Percentiles rank a stretch among this genome's conserved stretches.
These are phyloP conservation scores for Heteromormyrus szaboi DNA, from an alignment of 2,797 vertebrate genomes.

Conservation along the genomic window DNA sequence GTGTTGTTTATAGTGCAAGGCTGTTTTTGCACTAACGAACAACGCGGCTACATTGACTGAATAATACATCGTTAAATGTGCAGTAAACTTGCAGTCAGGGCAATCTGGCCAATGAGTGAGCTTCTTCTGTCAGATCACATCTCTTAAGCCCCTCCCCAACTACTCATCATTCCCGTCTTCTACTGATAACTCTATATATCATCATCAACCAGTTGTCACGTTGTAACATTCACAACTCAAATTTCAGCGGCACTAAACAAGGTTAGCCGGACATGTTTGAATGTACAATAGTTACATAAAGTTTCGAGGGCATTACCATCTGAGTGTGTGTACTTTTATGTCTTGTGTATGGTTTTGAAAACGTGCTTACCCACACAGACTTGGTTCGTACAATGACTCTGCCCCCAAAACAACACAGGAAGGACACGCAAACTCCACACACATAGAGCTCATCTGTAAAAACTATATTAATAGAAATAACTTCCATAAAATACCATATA, in stretches of 20 bases:
- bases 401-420: background rate
- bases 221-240: background rate
- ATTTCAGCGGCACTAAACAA: background rate
- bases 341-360: background rate
- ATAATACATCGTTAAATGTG: background rate
- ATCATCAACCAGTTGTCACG: background rate
- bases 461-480: background rate
- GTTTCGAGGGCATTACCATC: background rate
- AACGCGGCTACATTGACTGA: background rate
- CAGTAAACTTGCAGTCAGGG: background rate
- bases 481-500: background rate
- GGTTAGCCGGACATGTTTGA: background rate
- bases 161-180: background rate
- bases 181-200: background rate
- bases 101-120: background rate
- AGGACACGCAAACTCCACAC: background rate
- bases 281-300: background rate
- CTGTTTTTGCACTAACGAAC: background rate
- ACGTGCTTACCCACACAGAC: background rate
- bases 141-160: background rate
- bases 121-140: background rate
- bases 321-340: background rate
- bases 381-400: background rate
- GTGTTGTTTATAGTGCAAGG: background rate
- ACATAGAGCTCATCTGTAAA: background rate